phyloP scores from a whole-genome alignment of 2,797 vertebrate species.

The Jordanella pulchra region DNA sequence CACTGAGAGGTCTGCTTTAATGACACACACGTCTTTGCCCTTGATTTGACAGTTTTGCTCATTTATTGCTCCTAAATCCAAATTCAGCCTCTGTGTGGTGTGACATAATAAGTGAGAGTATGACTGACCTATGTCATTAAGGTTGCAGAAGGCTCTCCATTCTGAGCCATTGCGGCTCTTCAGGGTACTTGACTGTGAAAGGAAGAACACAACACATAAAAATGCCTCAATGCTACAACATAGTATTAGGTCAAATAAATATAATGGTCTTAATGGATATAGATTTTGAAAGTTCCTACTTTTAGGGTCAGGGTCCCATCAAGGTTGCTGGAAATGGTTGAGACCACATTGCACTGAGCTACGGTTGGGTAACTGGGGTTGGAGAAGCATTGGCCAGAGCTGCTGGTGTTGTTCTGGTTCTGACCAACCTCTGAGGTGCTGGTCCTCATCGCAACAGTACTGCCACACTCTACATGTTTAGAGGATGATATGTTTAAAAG shows the following conservation, averaged over 20 bases:
- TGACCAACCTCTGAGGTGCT: slow-evolving; percentile 74
- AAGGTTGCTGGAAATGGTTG: slow-evolving; percentile 88
- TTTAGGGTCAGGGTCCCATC: slow-evolving; percentile 90
- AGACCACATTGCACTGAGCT: slow-evolving; percentile 87
- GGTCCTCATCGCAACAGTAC: slow-evolving; percentile 73
- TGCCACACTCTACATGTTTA: slow-evolving; percentile 72
- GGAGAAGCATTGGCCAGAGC: slow-evolving; percentile 88
- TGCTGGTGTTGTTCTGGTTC: slow-evolving; percentile 80
- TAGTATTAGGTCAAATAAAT: slow-evolving; percentile 1
- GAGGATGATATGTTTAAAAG: slow-evolving; percentile 13
- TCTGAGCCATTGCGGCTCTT: slow-evolving; percentile 85
- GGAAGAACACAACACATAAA: slow-evolving; percentile 36
- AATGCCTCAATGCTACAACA: neutral
- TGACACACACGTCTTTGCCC: slow-evolving; percentile 33
- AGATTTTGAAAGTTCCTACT: slow-evolving; percentile 58
- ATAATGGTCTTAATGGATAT: neutral
- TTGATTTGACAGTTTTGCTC: slow-evolving; percentile 39
- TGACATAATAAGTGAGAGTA: slow-evolving; percentile 18
- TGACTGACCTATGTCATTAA: slow-evolving; percentile 92
- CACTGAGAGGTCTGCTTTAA: slow-evolving; percentile 31
- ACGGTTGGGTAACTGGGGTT: slow-evolving; percentile 95
- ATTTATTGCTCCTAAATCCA: slow-evolving; percentile 15
- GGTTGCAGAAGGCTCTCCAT: slow-evolving; percentile 94
- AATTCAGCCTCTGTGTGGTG: slow-evolving; percentile 8
- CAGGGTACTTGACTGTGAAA: slow-evolving; percentile 68